Evolutionary conservation across 2,888 invertebrate genomes (phyloP).

Genomic region (Palloptera scutellata): DNA sequence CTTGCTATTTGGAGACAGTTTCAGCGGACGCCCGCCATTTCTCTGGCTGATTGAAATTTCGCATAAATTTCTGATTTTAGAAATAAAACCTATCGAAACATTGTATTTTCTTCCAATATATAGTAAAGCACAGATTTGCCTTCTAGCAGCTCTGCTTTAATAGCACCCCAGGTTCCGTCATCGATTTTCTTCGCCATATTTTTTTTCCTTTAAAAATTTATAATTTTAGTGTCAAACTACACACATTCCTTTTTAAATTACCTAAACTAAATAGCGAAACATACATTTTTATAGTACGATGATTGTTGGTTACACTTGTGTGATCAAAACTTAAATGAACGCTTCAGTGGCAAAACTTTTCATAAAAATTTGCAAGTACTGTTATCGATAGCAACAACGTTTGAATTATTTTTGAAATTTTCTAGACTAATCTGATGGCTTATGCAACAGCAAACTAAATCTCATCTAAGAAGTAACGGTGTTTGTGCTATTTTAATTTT

Average conservation of each 20-base stretch:
- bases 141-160: neutral
- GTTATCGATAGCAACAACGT: neutral
- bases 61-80: constrained; percentile 7
- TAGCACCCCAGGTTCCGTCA: neutral
- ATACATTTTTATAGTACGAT: neutral
- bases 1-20: neutral
- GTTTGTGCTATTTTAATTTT: too few relatives aligned
- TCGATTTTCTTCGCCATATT: constrained; percentile 6
- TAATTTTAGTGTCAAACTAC: neutral
- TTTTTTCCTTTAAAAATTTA: neutral
- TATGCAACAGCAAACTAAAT: too few relatives aligned
- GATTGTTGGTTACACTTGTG: neutral
- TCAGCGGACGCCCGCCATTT: neutral
- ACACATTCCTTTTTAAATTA: neutral
- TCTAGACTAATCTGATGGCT: too few relatives aligned
- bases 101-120: too few relatives aligned
- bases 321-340: too few relatives aligned
- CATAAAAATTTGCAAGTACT: neutral
- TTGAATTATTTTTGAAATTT: neutral
- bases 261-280: neutral
- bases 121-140: neutral
- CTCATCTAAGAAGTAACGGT: too few relatives aligned
- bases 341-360: constrained; percentile 5
- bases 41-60: neutral
- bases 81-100: too few relatives aligned